Base-by-base conservation (phyloP, 2,113 vertebrate species). In the Philantomba maxwellii region DNA sequence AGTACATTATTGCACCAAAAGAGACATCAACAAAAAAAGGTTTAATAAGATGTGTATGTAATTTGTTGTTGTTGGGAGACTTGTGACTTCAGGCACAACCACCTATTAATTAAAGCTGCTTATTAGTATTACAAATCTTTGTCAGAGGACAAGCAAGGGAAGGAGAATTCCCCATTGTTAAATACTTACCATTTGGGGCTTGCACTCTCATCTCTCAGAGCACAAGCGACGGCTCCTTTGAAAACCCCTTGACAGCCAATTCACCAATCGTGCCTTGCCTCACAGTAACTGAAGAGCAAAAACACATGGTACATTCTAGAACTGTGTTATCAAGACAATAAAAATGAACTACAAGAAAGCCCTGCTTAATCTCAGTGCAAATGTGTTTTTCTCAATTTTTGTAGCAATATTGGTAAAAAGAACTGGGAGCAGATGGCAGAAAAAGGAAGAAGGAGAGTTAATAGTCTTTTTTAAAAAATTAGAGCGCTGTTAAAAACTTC, bases 401-500 rank as follows among this genome's bases (percentile, higher is more conserved):
- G 49, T 16, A 43, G 51, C 30, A 93, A 86, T 45, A 45, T 87
- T 51, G 78, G 21, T 58, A 89, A 49, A 96, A 73, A 86, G 9
- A 3, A 96, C 93, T 91, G 75, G n/a, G 39, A 97, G 55, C 33
- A 49, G 92, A 78, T 9, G 39, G 94, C 73, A 91, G 53, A n/a
- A 64, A 94, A 91, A 90, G 49, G 55, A 82, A 93, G 43, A 53
- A 92, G 53, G 49, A 17, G 5, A 75, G 13, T 64, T 16, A 80
- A 80, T 51, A 49, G 28, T 33, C 28, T 89, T 66, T 95, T 80
- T 7, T 73, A 81, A 43, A 28, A 82, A 78, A 90, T 60, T 91
- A 93, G 83, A 95, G 33, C 23, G 96, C 96, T 73, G 80, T 73
- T 97, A 84, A 92, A 97, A 97, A 88, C 21, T 97, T 96, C 93